Conservation (phyloP, 2,113 vertebrate genomes). For the Rhea pennata region DNA sequence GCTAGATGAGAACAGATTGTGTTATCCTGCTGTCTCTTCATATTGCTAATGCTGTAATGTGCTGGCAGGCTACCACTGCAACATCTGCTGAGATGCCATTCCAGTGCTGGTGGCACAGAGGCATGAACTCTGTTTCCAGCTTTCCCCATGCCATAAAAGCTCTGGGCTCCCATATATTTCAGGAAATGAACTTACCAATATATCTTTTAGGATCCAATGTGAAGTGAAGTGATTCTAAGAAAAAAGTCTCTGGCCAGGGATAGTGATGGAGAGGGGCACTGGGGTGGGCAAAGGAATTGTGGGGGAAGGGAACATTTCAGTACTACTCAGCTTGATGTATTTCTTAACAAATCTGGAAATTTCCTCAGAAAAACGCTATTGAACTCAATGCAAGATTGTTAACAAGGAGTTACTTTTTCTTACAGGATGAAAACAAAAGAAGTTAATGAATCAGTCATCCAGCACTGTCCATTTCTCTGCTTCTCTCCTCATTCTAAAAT, state of each 20-base stretch:
- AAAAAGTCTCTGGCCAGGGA: not conserved
- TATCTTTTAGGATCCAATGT: not conserved
- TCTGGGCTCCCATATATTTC: not conserved
- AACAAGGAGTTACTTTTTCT: not conserved
- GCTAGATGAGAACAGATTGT: conserved; percentile 14
- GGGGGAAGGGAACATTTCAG: accelerated
- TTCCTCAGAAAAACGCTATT: not conserved
- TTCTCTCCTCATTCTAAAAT: not conserved
- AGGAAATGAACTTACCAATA: not conserved
- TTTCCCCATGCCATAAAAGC: not conserved
- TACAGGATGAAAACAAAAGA: not conserved
- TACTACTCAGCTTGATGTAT: not conserved
- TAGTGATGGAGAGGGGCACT: not conserved
- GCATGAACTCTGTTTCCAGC: not conserved
- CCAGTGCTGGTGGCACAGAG: not conserved
- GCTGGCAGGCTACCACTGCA: accelerated
- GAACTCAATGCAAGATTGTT: not conserved
- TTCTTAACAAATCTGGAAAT: not conserved
- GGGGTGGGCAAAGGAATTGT: not conserved
- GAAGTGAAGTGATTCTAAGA: not conserved
- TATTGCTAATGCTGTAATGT: not conserved
- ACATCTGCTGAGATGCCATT: not conserved
- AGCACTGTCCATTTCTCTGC: not conserved
- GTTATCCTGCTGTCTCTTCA: not conserved
- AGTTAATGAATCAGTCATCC: not conserved